Evolutionary conservation across 2,888 invertebrate genomes (phyloP).

Genomic region (Dasysyrphus albostriatus): DNA sequence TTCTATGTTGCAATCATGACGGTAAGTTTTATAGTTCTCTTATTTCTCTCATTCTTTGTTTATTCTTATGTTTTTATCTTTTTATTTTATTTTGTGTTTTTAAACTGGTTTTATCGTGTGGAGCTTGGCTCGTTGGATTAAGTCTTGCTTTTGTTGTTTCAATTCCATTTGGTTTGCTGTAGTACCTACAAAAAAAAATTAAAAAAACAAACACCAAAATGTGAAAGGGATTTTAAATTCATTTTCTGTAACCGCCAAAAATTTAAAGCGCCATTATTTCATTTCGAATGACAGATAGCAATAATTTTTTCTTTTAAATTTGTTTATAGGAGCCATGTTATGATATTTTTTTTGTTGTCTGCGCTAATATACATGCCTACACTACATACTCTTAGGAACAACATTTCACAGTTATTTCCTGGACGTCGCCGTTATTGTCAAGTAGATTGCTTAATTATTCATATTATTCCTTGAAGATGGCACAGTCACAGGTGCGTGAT

Average conservation of each 20-base stretch:
- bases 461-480: slow-evolving; percentile 14
- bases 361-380: too few species aligned
- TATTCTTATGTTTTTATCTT: slow-evolving; percentile 58
- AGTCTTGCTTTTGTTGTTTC: slow-evolving; percentile 65
- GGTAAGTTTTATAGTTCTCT: slow-evolving; percentile 59
- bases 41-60: slow-evolving; percentile 54
- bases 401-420: slow-evolving; percentile 20
- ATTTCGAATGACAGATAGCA: slow-evolving; percentile 30
- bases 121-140: slow-evolving; percentile 19
- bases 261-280: slow-evolving; percentile 1
- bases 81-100: slow-evolving; percentile 21
- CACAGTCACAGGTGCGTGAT: slow-evolving; percentile 48
- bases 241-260: slow-evolving; percentile 59
- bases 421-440: slow-evolving; percentile 3
- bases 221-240: slow-evolving; percentile 62
- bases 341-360: not conserved
- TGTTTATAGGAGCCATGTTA: slow-evolving; percentile 10
- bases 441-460: slow-evolving; percentile 44
- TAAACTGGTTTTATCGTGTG: slow-evolving; percentile 43
- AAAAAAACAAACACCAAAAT: slow-evolving; percentile 39
- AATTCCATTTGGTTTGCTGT: slow-evolving; percentile 52
- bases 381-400: slow-evolving; percentile 9
- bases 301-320: not conserved
- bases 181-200: slow-evolving; percentile 1
- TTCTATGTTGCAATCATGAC: slow-evolving; percentile 71